A percentile compares a stretch with the other conserved stretches of the same genome.
phyloP scores from a whole-genome alignment of 2,113 vertebrate species.

The Calyptommatus sinebrachiatus region DNA sequence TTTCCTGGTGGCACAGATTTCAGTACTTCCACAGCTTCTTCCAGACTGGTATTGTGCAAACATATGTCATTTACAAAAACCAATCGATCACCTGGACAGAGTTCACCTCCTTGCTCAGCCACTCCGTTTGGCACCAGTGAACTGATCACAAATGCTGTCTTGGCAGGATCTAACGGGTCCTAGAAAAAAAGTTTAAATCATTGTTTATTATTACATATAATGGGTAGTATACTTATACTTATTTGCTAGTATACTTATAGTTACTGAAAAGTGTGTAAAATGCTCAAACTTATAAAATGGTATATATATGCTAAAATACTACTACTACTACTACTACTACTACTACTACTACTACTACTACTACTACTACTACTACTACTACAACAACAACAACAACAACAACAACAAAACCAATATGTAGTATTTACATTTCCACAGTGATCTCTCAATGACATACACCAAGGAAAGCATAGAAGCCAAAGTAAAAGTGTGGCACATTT shows the following conservation, averaged over 20 bases:
- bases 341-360: too few relatives aligned
- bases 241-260: too few relatives aligned
- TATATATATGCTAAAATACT: too few relatives aligned
- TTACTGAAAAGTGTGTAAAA: too few relatives aligned
- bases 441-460: not conserved
- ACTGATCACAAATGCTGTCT: slow-evolving; percentile 91
- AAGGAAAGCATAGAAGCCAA: not conserved
- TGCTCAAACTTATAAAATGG: too few relatives aligned
- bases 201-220: too few relatives aligned
- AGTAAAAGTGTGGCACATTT: not conserved
- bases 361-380: too few relatives aligned
- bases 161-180: slow-evolving; percentile 87
- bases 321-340: too few relatives aligned
- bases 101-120: slow-evolving; percentile 76
- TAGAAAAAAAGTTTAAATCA: slow-evolving; percentile 65
- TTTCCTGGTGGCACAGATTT: slow-evolving; percentile 82
- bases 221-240: too few relatives aligned
- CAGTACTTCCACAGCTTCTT: slow-evolving; percentile 87
- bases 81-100: slow-evolving; percentile 89
- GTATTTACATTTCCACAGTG: not conserved
- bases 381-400: too few relatives aligned
- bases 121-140: slow-evolving; percentile 85
- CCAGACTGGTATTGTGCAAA: slow-evolving; percentile 75
- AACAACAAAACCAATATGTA: not conserved
- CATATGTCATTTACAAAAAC: slow-evolving; percentile 84